Conservation (phyloP, 1,140 invertebrate genomes). For the Cardiocondyla obscurior region DNA sequence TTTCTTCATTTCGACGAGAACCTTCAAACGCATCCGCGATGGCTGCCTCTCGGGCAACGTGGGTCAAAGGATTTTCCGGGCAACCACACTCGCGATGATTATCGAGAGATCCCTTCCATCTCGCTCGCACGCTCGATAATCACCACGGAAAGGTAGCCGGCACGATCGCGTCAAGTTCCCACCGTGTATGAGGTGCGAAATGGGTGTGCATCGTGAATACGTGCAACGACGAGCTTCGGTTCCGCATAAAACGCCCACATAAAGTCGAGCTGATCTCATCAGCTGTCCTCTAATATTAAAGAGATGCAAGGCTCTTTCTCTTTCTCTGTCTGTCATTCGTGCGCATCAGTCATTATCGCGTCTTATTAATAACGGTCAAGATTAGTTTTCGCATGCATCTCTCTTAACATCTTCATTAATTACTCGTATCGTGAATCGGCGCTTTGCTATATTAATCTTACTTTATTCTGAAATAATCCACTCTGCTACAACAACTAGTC, state of each 20-base stretch:
- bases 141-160: constrained; percentile 22
- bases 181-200: not conserved
- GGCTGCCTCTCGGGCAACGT: not conserved
- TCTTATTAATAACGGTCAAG: not conserved
- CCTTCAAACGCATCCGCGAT: constrained; percentile 37
- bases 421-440: not conserved
- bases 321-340: not conserved
- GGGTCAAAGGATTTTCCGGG: constrained; percentile 67
- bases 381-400: not conserved
- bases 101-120: constrained; percentile 49
- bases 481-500: not conserved
- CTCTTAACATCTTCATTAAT: not conserved
- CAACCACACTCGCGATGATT: constrained; percentile 62
- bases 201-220: not conserved
- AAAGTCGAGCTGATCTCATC: not conserved
- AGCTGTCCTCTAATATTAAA: not conserved
- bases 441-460: not conserved
- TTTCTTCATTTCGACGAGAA: constrained; percentile 25
- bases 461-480: not conserved
- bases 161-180: constrained; percentile 7
- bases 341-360: not conserved
- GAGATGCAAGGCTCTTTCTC: not conserved
- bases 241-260: too few relatives aligned
- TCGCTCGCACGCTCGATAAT: constrained; percentile 30
- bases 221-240: not conserved